These are phyloP conservation scores for Drosophila takahashii DNA, from an alignment of 1,140 invertebrate species.

Conservation along the genomic window DNA sequence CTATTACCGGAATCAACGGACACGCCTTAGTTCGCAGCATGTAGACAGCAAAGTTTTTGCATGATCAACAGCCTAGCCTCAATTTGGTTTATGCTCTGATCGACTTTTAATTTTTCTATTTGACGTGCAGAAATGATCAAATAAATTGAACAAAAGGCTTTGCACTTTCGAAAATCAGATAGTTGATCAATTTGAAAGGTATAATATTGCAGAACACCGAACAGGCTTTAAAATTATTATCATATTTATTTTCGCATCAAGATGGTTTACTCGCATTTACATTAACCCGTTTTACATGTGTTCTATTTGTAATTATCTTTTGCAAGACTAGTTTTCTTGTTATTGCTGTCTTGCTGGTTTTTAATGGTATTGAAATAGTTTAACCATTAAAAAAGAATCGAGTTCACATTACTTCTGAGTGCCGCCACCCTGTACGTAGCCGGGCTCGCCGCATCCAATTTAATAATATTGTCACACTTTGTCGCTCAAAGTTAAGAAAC, in stretches of 20 bases:
- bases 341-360: constrained; percentile 1
- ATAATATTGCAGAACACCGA: no score
- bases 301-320: constrained; percentile 3
- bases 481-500: constrained; percentile 33
- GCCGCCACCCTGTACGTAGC: neutral
- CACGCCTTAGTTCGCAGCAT: constrained; percentile 32
- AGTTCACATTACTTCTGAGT: neutral
- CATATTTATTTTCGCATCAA: neutral
- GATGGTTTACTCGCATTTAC: neutral
- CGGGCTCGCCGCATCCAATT: neutral
- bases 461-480: constrained; percentile 35
- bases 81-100: constrained; percentile 12
- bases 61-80: constrained; percentile 8
- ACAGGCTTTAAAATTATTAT: no score
- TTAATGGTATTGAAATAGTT: neutral
- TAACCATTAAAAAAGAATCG: neutral
- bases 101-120: constrained; percentile 22
- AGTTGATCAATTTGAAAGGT: neutral
- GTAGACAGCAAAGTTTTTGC: constrained; percentile 9
- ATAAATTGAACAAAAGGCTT: constrained; percentile 9
- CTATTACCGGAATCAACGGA: constrained; percentile 23
- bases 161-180: constrained; percentile 20
- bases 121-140: constrained; percentile 1
- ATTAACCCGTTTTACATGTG: neutral
- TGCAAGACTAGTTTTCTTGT: constrained; percentile 7